Conservation (phyloP, 2,113 vertebrate genomes). For the Phaetusa simplex region DNA sequence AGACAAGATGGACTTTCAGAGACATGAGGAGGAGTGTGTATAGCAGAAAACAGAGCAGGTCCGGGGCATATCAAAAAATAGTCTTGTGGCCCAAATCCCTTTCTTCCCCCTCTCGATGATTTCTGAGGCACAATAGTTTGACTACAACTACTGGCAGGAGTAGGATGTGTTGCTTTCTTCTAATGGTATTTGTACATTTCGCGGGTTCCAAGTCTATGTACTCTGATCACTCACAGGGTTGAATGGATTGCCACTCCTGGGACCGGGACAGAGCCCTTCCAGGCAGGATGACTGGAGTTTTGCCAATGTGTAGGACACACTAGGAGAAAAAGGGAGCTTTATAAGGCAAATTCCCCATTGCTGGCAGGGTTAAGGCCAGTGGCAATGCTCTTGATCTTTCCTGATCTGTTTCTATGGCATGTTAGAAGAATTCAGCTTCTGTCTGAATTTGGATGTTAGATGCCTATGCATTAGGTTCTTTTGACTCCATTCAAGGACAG, state of each 20-base stretch:
- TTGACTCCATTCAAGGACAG: not conserved
- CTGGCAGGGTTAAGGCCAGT: not conserved
- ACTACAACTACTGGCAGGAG: not conserved
- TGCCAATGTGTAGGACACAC: fast-evolving
- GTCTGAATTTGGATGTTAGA: not conserved
- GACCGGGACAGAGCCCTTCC: not conserved
- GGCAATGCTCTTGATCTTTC: not conserved
- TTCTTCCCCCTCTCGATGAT: not conserved
- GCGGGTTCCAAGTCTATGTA: not conserved
- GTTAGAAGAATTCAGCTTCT: not conserved
- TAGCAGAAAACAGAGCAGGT: not conserved
- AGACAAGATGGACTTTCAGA: not conserved
- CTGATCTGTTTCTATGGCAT: not conserved
- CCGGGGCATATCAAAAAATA: not conserved
- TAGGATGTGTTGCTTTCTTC: not conserved
- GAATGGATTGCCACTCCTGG: not conserved
- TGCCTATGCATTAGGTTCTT: not conserved
- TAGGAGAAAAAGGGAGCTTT: not conserved
- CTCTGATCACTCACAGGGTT: not conserved
- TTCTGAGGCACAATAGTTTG: not conserved
- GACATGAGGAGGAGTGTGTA: not conserved
- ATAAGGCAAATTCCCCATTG: not conserved
- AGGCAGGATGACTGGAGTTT: not conserved
- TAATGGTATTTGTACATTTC: not conserved
- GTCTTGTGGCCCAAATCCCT: not conserved